Evolutionary conservation across 2,888 invertebrate species (phyloP), one percentile per base, ranked within the genome.

Genomic region (Noctuana brunneofusca): DNA sequence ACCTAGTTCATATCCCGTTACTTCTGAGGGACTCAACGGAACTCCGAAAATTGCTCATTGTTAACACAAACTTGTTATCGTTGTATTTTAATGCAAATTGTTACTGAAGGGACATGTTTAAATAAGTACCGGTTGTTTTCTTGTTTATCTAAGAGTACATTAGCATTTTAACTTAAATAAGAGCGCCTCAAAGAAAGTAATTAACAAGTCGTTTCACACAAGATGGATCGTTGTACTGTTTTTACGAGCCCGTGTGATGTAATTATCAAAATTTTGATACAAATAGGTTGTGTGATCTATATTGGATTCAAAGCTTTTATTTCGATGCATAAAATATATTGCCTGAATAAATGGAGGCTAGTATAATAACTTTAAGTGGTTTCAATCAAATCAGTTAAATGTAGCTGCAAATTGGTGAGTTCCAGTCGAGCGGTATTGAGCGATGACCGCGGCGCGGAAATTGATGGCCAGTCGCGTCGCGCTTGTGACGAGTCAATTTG

Each of bases 371-470:
- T 85, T 83, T 81, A 74, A 76, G 77, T 77, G 83, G 81, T 84
- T 86, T 87, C 84, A 86, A 88, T 88, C 87, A 86, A 86, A 87
- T 88, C 86, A 86, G 87, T 88, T 86, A 88, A 89, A 89, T 87
- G 87, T 88, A 86, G 86, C 88, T 87, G 87, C 84, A 87, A 89
- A 89, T 89, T 87, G 87, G 84, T 80, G 85, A 87, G 88, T 89
- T 87, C 84, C 87, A 87, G 86, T 86, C 84, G 86, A 87, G 79
- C 81, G 88, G 81, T 87, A 84, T 86, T 89, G 89, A 89, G 84
- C 87, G 86, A 89, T 88, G 84, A 84, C 78, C 78, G 80, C 78
- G 16, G 79, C 75, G 70, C 72, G 81, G 78, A 80, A 88, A 89
- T 89, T 87, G 87, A 89, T 89, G 86, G 84, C 77, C 75, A 71